Evolutionary conservation across 1,140 invertebrate species (phyloP), one percentile per base, ranked within the genome.

Genomic region (Bicyclus anynana): DNA sequence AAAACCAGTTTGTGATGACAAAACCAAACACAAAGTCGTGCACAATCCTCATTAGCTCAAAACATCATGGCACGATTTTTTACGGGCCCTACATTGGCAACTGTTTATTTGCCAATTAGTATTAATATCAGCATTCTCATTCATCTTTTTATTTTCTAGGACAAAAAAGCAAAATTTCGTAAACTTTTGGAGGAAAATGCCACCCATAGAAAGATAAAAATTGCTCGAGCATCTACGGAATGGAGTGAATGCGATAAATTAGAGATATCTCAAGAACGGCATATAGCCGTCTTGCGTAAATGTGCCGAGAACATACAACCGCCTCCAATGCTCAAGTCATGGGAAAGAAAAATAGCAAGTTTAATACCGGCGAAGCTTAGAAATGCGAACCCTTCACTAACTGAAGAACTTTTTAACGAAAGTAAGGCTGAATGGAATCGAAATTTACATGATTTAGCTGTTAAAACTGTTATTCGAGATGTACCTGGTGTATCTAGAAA

Each of bases 271-370:
- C 81, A 89, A 59, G 72, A 76, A 6, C 67, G 79, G 23, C 83
- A 89, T 59, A 80, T 89, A 21, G 73, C 72, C 1, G 72, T 79
- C 4, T 53, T 90, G 44, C 72, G 80, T 48, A 59, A 86, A 61
- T 86, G 77, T 49, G 87, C 84, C 0, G 56, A 79, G 5, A 76
- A 87, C 44, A 72, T 89, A 29, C 60, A 82, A 68, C 78, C 84
- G 12, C 81, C 87, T 0, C 80, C 84, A 1, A 89, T 90, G 85
- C 67, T 89, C 0, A 81, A 80, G 49, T 69, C 79, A 20, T 91
- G 90, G 88, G 90, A 92, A 69, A 60, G 75, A 16, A 87, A 78
- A 62, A 91, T 92, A 27, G 72, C 74, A 33, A 72, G 69, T 27
- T 69, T 91, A 5, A 76, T 91, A 16, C 85, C 88, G 5, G 29